These are phyloP conservation scores for Orthosia cruda DNA, from an alignment of 2,888 invertebrate species.

Conservation along the genomic window DNA sequence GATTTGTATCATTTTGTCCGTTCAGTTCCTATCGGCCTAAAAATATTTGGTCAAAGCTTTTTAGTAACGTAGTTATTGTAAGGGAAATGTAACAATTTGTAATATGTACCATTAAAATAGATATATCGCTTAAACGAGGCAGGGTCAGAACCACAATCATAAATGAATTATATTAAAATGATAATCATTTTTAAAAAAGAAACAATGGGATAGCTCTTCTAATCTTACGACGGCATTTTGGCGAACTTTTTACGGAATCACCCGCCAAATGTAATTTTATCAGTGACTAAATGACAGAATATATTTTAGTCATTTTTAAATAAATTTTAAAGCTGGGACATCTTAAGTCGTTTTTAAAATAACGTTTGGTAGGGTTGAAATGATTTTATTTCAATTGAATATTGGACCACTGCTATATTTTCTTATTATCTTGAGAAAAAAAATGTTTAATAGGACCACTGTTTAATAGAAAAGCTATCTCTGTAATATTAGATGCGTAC, in stretches of 20 bases:
- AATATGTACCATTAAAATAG: constrained; percentile 86
- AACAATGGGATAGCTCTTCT: constrained; percentile 86
- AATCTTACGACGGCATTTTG: constrained; percentile 69
- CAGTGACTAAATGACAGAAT: constrained; percentile 35
- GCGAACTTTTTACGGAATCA: constrained; percentile 56
- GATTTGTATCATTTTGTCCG: constrained; percentile 70
- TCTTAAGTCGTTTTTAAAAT: constrained; percentile 57
- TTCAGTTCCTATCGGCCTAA: constrained; percentile 91
- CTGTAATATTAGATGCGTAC: constrained; percentile 81
- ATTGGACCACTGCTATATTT: constrained; percentile 89
- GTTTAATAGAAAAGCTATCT: constrained; percentile 87
- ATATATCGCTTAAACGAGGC: constrained; percentile 90
- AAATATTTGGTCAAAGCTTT: constrained; percentile 86
- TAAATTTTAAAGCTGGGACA: constrained; percentile 36
- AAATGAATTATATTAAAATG: constrained; percentile 80
- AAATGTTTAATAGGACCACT: constrained; percentile 82
- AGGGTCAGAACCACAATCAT: constrained; percentile 90
- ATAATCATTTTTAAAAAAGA: constrained; percentile 78
- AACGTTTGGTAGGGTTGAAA: constrained; percentile 43
- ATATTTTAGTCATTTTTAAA: constrained; percentile 45
- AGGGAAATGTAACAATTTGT: constrained; percentile 79
- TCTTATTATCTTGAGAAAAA: constrained; percentile 79
- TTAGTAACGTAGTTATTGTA: constrained; percentile 78
- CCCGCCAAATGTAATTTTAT: constrained; percentile 54
- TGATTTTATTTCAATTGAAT: constrained; percentile 69